Evolutionary conservation across 2,888 invertebrate genomes (phyloP), one percentile per base, ranked within the genome.

Genomic region (Pseudococcus jackbeardsleyi): DNA sequence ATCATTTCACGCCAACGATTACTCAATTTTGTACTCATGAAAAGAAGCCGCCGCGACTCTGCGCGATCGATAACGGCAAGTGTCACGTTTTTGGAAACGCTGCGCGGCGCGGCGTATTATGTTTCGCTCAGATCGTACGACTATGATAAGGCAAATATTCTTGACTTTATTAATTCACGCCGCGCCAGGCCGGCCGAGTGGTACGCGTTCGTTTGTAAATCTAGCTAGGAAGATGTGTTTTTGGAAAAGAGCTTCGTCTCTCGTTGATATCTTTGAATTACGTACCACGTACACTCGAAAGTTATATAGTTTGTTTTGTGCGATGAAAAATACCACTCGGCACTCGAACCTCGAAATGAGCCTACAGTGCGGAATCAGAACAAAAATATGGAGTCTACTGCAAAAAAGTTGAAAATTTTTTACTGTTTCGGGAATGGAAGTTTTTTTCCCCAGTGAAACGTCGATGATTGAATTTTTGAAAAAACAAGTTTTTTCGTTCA

Each of bases 61-160:
- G 59, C 7, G 59, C 59, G 59, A 59, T 59, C 59, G 59, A 59
- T 59, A 59, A 59, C 59, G 19, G 19, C 59, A n/a, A 59, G 59
- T 59, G 59, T 59, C 59, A 59, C 59, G 59, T 59, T 59, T 59
- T 59, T 59, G 59, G 59, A 59, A 59, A 59, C 59, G 9, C 59
- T 59, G 26, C 26, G 26, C 26, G 59, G 26, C 26, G 26, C 26
- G 59, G 7, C 19, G 59, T 59, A 59, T 19, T 59, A 7, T 59
- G n/a, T 59, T 59, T n/a, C n/a, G 8, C 59, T 8, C 19, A n/a
- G 59, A 59, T 59, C 59, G 59, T 59, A 59, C 59, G 19, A 19
- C 59, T 19, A 19, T 59, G 59, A 59, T 59, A 59, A 59, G 59
- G 8, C 9, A 9, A 59, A 59, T 59, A 59, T 59, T 59, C 59